A percentile compares a stretch with the other conserved stretches of the same genome.
phyloP scores from a whole-genome alignment of 2,888 invertebrate species.

The Chrysolina haemoptera region DNA sequence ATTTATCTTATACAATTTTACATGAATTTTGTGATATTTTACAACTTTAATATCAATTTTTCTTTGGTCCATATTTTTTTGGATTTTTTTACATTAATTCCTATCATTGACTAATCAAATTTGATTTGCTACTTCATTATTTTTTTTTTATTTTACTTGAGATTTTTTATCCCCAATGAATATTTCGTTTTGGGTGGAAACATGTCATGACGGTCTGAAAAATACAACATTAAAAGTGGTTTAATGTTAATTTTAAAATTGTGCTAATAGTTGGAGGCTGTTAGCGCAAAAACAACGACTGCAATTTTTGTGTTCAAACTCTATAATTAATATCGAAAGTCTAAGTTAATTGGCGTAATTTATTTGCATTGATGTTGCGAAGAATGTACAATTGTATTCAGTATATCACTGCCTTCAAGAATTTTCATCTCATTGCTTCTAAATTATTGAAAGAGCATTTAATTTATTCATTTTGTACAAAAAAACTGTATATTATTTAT shows the following conservation, averaged over 20 bases:
- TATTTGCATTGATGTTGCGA: constrained; percentile 44
- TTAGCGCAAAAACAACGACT: constrained; percentile 50
- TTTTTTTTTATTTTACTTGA: background rate
- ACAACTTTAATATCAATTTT: background rate
- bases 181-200: background rate
- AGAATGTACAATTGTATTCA: constrained; percentile 54
- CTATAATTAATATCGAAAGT: constrained; percentile 41
- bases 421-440: constrained; percentile 54
- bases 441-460: constrained; percentile 56
- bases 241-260: constrained; percentile 29
- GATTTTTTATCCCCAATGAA: background rate
- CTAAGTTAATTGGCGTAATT: constrained; percentile 54
- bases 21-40: background rate
- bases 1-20: background rate
- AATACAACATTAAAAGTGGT: constrained; percentile 40
- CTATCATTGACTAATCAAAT: background rate
- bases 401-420: constrained; percentile 61
- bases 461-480: constrained; percentile 55
- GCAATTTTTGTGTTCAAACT: constrained; percentile 58
- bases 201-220: constrained; percentile 23
- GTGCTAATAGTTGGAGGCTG: constrained; percentile 20
- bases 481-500: constrained; percentile 52
- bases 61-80: no score
- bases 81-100: no score
- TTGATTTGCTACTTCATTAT: background rate